Conservation (phyloP, 1,140 invertebrate genomes). For the Dufourea novaeangliae region DNA sequence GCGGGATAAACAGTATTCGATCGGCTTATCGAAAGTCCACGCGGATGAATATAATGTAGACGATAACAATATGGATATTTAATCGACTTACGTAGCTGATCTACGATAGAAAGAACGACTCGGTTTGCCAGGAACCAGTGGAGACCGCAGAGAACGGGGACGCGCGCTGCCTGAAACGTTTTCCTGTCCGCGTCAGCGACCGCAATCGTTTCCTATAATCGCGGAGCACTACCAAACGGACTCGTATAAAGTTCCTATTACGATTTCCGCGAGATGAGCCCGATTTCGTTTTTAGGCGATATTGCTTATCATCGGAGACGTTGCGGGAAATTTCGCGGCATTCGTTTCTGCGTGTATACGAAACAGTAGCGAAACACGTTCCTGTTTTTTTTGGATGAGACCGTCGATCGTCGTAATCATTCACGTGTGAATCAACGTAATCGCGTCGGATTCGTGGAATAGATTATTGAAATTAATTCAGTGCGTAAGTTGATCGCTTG, state of each 20-base stretch:
- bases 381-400: slow-evolving; percentile 10
- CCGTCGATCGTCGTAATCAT: slow-evolving; percentile 50
- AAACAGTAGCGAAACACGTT: not conserved
- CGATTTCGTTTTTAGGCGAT: too few relatives aligned
- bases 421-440: slow-evolving; percentile 58
- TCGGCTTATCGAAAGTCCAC: not conserved
- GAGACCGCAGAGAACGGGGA: not conserved
- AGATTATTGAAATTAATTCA: slow-evolving; percentile 63
- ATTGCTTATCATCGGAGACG: too few relatives aligned
- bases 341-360: too few relatives aligned
- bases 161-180: not conserved
- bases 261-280: not conserved
- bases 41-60: not conserved
- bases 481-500: slow-evolving; percentile 45
- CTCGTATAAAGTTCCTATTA: not conserved
- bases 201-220: not conserved
- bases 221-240: too few relatives aligned
- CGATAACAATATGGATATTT: not conserved
- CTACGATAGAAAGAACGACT: not conserved
- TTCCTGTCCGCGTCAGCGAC: not conserved
- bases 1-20: not conserved
- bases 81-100: slow-evolving; percentile 12
- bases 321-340: slow-evolving; percentile 42
- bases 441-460: slow-evolving; percentile 59
- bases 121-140: slow-evolving; percentile 12